A percentile compares a stretch with the other conserved stretches of the same genome.
phyloP scores from a whole-genome alignment of 1,140 invertebrate genomes.

The Trissolcus basalis region DNA sequence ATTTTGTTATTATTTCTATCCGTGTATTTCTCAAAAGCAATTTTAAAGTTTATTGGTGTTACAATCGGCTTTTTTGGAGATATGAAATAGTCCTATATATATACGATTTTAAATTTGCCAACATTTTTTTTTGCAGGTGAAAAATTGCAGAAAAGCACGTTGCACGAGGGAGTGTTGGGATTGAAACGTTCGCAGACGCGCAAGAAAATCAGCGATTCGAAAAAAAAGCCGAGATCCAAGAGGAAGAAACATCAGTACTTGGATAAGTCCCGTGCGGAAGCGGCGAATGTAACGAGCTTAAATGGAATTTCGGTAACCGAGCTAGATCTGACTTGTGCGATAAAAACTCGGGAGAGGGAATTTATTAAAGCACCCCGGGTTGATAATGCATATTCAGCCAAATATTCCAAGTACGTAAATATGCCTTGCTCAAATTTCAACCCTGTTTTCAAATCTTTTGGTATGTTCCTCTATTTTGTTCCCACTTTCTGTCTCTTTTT shows the following conservation, averaged over 20 bases:
- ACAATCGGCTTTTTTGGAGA: no score
- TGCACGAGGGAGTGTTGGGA: constrained; percentile 58
- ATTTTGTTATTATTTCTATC: no score
- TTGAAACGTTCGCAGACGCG: constrained; percentile 47
- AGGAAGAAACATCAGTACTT: constrained; percentile 55
- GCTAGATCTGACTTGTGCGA: constrained; percentile 68
- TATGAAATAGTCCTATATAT: no score
- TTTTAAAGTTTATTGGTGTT: no score
- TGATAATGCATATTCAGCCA: constrained; percentile 62
- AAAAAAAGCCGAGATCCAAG: constrained; percentile 60
- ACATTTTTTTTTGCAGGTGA: constrained; percentile 45
- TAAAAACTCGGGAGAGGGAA: constrained; percentile 59
- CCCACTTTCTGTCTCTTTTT: constrained; percentile 21
- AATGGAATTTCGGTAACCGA: constrained; percentile 66
- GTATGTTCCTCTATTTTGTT: constrained; percentile 2
- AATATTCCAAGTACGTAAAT: constrained; percentile 65
- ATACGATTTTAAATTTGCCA: background rate
- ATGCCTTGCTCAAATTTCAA: constrained; percentile 10
- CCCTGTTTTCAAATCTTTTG: constrained; percentile 11
- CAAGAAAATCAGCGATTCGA: constrained; percentile 56
- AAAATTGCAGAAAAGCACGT: constrained; percentile 51
- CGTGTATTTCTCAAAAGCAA: no score
- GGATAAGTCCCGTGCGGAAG: constrained; percentile 51
- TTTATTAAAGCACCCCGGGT: constrained; percentile 66
- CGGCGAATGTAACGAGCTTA: constrained; percentile 45